phyloP scores from a whole-genome alignment of 1,140 invertebrate genomes.

The Phymorhynchus buccinoides region DNA sequence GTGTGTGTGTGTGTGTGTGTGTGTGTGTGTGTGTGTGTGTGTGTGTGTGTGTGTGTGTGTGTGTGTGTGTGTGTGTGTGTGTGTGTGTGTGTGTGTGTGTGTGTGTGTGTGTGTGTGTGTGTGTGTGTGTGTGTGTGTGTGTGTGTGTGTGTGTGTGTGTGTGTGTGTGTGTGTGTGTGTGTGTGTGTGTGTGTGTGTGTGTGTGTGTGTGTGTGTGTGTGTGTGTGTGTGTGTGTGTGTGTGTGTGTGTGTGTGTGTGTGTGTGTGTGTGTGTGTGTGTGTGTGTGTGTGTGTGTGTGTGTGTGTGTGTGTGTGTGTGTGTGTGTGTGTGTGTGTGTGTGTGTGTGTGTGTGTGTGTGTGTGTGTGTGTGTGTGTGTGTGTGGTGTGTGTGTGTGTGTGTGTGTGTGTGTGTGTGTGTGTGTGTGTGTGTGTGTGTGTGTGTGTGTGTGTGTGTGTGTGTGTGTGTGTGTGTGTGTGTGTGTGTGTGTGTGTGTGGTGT shows the following conservation, averaged over 20 bases:
- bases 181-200: neutral
- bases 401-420: constrained; percentile 17
- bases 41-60: too few relatives aligned
- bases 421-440: neutral
- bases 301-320: neutral
- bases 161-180: neutral
- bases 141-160: constrained; percentile 18
- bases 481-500: too few relatives aligned
- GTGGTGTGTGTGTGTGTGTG: constrained; percentile 3
- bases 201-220: neutral
- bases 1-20: too few relatives aligned
- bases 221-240: neutral
- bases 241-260: neutral
- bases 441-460: neutral
- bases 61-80: too few relatives aligned
- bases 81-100: neutral
- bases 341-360: neutral
- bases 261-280: neutral
- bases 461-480: neutral
- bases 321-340: neutral
- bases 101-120: neutral
- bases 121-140: neutral
- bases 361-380: neutral
- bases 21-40: too few relatives aligned
- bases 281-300: neutral